These are phyloP conservation scores for Epinotia ramella DNA, from an alignment of 2,888 invertebrate species.

Conservation along the genomic window DNA sequence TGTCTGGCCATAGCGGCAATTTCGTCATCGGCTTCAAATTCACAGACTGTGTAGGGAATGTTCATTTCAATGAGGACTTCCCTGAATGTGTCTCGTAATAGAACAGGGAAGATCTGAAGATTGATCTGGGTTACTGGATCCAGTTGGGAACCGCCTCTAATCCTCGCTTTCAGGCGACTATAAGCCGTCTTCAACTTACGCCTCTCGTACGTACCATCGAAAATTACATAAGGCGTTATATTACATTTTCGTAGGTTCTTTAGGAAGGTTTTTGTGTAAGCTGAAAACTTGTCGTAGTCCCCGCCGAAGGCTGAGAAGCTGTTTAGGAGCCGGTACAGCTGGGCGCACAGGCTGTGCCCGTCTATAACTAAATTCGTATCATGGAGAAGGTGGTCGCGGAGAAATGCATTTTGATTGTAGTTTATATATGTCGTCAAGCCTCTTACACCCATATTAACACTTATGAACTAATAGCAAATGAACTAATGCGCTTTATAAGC, in stretches of 20 bases:
- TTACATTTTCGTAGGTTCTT: slow-evolving; percentile 88
- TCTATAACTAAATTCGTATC: slow-evolving; percentile 91
- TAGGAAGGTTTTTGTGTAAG: slow-evolving; percentile 88
- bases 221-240: slow-evolving; percentile 89
- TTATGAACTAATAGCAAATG: background rate
- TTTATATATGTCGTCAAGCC: slow-evolving; percentile 94
- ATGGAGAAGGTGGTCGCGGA: slow-evolving; percentile 87
- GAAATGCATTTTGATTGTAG: slow-evolving; percentile 86
- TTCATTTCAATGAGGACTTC: slow-evolving; percentile 88
- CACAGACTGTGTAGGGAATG: slow-evolving; percentile 89
- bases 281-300: slow-evolving; percentile 92
- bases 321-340: slow-evolving; percentile 87
- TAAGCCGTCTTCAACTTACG: slow-evolving; percentile 89
- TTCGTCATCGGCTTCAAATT: slow-evolving; percentile 96
- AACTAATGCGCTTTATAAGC: background rate
- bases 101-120: slow-evolving; percentile 89
- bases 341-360: slow-evolving; percentile 90
- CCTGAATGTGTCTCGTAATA: slow-evolving; percentile 90
- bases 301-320: slow-evolving; percentile 92
- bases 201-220: slow-evolving; percentile 92
- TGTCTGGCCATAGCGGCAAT: slow-evolving; percentile 92
- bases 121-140: slow-evolving; percentile 84
- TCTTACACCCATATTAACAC: slow-evolving; percentile 90
- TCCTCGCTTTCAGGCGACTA: slow-evolving; percentile 85
- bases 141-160: slow-evolving; percentile 83